phyloP scores from a whole-genome alignment of 2,113 vertebrate genomes.

The Trichechus manatus region DNA sequence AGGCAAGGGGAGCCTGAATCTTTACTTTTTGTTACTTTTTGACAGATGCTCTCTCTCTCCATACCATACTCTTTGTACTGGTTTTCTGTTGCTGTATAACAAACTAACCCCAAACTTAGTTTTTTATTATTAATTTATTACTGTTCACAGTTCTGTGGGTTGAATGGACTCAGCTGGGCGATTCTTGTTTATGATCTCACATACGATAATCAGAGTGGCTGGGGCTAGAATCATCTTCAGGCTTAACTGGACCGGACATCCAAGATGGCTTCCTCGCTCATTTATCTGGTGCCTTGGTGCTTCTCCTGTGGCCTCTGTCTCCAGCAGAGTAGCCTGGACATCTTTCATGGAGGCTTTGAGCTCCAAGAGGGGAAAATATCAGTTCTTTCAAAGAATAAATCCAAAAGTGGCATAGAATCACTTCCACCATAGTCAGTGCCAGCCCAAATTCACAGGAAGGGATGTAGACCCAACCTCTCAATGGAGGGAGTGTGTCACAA shows the following conservation, averaged over 20 bases:
- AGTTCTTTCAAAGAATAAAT: not conserved
- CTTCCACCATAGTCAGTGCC: not conserved
- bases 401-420: not conserved
- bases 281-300: accelerated
- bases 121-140: not conserved
- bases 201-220: not conserved
- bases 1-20: not conserved
- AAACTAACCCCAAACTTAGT: not conserved
- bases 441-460: not conserved
- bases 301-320: not conserved
- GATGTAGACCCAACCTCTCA: not conserved
- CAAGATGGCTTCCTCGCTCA: not conserved
- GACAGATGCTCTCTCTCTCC: not conserved
- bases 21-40: not conserved
- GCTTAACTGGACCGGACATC: not conserved
- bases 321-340: not conserved
- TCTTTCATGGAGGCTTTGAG: not conserved
- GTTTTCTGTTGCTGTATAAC: not conserved
- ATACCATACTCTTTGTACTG: not conserved
- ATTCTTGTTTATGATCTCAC: not conserved
- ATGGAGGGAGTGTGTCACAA: not conserved
- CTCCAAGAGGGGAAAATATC: not conserved
- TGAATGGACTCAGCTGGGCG: not conserved
- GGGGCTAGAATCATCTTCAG: not conserved
- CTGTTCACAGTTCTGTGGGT: not conserved